These are phyloP conservation scores for Lordiphosa mommai DNA, from an alignment of 1,140 invertebrate genomes.

Conservation along the genomic window DNA sequence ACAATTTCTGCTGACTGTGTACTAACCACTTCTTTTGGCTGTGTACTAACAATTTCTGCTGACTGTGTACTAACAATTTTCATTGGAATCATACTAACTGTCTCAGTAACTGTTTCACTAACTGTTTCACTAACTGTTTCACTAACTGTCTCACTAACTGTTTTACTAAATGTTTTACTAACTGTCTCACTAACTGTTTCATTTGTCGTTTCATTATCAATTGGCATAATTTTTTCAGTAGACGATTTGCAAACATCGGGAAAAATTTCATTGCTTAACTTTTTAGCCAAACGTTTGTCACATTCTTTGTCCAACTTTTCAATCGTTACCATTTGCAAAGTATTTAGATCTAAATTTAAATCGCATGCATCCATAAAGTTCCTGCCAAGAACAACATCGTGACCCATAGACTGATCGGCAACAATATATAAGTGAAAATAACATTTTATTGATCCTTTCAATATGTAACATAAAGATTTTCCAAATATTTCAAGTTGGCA, in stretches of 20 bases:
- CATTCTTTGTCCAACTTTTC: neutral
- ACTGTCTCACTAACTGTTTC: neutral
- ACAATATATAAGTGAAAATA: slow-evolving; percentile 5
- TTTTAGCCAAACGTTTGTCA: too few relatives aligned
- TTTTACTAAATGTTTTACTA: neutral
- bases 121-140: too few relatives aligned
- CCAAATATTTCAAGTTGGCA: slow-evolving; percentile 1
- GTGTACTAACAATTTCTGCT: neutral
- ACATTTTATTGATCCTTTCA: slow-evolving; percentile 9
- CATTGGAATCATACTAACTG: too few relatives aligned
- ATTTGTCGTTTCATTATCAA: too few relatives aligned
- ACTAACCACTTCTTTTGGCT: too few relatives aligned
- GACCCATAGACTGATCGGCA: neutral
- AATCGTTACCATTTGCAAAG: neutral
- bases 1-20: too few relatives aligned
- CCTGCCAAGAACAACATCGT: slow-evolving; percentile 3
- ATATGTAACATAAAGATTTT: neutral
- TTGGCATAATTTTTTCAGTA: too few relatives aligned
- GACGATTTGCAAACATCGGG: too few relatives aligned
- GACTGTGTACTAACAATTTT: neutral
- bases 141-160: neutral
- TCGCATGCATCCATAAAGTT: slow-evolving; percentile 5
- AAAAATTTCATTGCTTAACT: neutral
- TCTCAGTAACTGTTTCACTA: neutral
- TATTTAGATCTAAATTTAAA: neutral